phyloP scores from a whole-genome alignment of 2,888 invertebrate genomes.

The Galeopsomyia nigrocyanea region DNA sequence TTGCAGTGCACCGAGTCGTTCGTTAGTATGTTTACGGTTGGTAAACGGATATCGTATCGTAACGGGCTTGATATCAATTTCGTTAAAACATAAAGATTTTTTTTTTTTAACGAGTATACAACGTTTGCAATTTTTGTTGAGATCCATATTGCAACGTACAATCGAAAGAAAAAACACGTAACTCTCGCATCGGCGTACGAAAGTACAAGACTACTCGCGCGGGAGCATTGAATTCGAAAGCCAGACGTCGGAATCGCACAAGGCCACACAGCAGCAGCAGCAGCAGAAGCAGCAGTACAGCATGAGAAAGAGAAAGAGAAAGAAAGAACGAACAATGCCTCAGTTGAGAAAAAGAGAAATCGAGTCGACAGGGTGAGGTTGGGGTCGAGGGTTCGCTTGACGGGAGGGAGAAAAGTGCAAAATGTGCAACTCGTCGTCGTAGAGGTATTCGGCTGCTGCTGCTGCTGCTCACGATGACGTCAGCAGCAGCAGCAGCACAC shows the following conservation, averaged over 20 bases:
- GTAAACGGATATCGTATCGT: too few species aligned
- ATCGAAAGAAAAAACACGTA: background rate
- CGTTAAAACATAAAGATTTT: too few species aligned
- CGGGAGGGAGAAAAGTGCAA: conserved; percentile 62
- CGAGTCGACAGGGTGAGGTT: conserved; percentile 32
- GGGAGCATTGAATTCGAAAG: background rate
- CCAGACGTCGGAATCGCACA: background rate
- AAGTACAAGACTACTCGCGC: conserved; percentile 15
- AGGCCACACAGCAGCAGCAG: conserved; percentile 14
- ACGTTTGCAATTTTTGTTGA: too few species aligned
- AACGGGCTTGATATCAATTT: too few species aligned
- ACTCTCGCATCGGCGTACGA: background rate
- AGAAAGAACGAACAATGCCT: conserved; percentile 37
- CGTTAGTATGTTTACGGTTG: too few species aligned
- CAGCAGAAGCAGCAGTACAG: conserved; percentile 44
- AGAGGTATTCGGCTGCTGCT: conserved; percentile 8
- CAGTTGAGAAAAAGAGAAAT: conserved; percentile 29
- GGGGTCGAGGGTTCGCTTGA: conserved; percentile 6
- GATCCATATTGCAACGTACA: too few species aligned
- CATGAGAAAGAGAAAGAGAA: conserved; percentile 48
- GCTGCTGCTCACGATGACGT: conserved; percentile 48
- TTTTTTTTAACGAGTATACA: too few species aligned
- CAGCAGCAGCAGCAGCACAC: conserved; percentile 50
- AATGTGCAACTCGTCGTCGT: conserved; percentile 60
- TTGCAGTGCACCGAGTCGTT: conserved; percentile 10